A percentile compares a stretch with the other conserved stretches of the same genome.
Evolutionary conservation across 1,140 invertebrate genomes (phyloP).

Genomic region (Gonatopus flavifemur): DNA sequence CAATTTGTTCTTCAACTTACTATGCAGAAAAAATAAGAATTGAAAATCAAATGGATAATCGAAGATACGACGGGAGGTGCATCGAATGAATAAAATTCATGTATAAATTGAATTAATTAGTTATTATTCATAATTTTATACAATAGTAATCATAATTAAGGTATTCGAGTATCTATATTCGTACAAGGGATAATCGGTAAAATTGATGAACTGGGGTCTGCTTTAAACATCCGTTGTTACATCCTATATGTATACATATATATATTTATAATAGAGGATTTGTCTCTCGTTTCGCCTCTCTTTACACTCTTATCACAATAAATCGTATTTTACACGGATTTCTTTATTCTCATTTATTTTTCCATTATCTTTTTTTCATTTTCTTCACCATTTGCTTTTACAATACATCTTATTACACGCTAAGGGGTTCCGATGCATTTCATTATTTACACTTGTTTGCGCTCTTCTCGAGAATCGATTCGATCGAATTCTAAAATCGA

Average conservation of each 20-base stretch:
- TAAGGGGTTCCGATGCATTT: conserved; percentile 43
- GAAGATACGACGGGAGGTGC: not conserved
- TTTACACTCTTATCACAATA: conserved; percentile 57
- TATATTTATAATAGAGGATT: no score
- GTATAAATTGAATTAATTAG: conserved; percentile 55
- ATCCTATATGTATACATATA: conserved; percentile 35
- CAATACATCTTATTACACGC: conserved; percentile 45
- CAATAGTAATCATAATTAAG: conserved; percentile 58
- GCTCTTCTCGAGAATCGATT: no score
- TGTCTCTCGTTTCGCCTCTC: conserved; percentile 24
- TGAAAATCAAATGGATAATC: no score
- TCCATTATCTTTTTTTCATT: no score
- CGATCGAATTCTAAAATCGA: no score
- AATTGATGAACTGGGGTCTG: conserved; percentile 38
- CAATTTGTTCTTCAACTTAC: no score
- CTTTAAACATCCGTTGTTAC: conserved; percentile 25
- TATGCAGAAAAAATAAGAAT: no score
- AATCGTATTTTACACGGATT: conserved; percentile 54
- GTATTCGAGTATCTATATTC: conserved; percentile 55
- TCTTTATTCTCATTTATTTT: no score
- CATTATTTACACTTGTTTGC: conserved; percentile 36
- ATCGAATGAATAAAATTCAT: conserved; percentile 3
- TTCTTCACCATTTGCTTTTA: no score
- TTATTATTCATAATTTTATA: conserved; percentile 58
- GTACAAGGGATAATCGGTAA: conserved; percentile 47